Base-by-base conservation (phyloP, 2,797 vertebrate genomes). In the Sternotherus odoratus region DNA sequence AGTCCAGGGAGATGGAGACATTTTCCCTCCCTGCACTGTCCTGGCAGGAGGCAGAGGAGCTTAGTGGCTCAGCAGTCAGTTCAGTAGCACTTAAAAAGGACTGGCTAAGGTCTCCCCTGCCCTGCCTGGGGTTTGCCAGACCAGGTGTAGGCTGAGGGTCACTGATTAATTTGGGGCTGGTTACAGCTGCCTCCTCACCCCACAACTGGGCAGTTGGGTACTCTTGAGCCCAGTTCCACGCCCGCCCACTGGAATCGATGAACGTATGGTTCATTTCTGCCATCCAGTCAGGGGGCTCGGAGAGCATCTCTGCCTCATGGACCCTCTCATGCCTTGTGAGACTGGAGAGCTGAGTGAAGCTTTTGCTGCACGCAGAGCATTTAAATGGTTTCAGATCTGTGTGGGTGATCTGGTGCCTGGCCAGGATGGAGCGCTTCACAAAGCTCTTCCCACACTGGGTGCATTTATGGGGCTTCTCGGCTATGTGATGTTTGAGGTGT, bases 401-500 rank as follows among this genome's bases (percentile, higher is more conserved):
- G 97, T 99, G 99, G 53, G 98, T 89, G 5, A 98, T 97, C 51
- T 98, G 98, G 94, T 99, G 98, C 89, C 96, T 94, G 69, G 94
- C 93, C 54, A 97, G 96, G 86, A 96, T 95, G 28, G 96, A 97
- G 84, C 92, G 96, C 88, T 97, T 96, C 39, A 94, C 89, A 79
- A 97, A 97, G 88, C 94, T 92, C 91, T 97, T 97, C 43, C 96
- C 98, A 94, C 98, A 99, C 49, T 98, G 86, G 89, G 94, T 93
- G 88, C 98, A 99, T 95, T 95, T 77, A 82, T 98, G 98, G 0
- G 98, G 98, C 63, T 98, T 98, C 85, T 99, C 98, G 2, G 98
- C 98, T 0, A 98, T 98, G 91, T 99, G 98, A 5, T 98, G 98
- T n/a, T 98, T 98, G 90, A 97, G 97, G 95, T 99, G 98, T 33